These are phyloP conservation scores for Cisticola juncidis DNA, from an alignment of 2,113 vertebrate genomes.

Conservation along the genomic window DNA sequence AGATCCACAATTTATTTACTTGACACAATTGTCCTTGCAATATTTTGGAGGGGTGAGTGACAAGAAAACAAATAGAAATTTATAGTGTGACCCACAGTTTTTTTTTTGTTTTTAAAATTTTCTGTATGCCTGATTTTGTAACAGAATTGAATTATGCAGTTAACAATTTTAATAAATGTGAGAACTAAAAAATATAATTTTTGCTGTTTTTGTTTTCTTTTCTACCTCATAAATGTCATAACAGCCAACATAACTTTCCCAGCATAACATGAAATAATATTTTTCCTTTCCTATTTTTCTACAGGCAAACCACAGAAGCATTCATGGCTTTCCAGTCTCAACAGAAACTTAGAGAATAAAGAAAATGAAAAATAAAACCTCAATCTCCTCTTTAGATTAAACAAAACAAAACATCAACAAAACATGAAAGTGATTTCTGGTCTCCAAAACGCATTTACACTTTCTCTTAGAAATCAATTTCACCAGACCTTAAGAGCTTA, in stretches of 20 bases:
- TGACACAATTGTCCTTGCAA: neutral
- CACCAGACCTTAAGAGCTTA: neutral
- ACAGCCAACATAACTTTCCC: slow-evolving; percentile 22
- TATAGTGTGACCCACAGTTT: neutral
- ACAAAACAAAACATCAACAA: neutral
- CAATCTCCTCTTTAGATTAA: neutral
- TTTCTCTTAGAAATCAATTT: neutral
- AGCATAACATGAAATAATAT: slow-evolving; percentile 7
- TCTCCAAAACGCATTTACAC: neutral
- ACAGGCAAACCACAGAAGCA: slow-evolving; percentile 41
- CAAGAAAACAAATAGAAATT: neutral
- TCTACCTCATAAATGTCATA: neutral
- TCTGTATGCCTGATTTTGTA: neutral
- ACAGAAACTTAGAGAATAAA: slow-evolving; percentile 1
- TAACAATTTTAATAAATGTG: slow-evolving; percentile 3
- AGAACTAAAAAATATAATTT: neutral
- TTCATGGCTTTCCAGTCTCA: slow-evolving; percentile 10
- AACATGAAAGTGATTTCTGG: neutral
- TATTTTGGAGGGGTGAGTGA: neutral
- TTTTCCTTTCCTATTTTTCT: slow-evolving; percentile 30
- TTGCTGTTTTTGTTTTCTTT: slow-evolving; percentile 1
- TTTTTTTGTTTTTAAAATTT: neutral
- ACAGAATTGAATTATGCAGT: neutral
- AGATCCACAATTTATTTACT: neutral
- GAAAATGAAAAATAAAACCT: neutral